Percentiles rank a stretch among this genome's conserved stretches.
Evolutionary conservation across 2,113 vertebrate species (phyloP).

Genomic region (Hemichromis elongatus): DNA sequence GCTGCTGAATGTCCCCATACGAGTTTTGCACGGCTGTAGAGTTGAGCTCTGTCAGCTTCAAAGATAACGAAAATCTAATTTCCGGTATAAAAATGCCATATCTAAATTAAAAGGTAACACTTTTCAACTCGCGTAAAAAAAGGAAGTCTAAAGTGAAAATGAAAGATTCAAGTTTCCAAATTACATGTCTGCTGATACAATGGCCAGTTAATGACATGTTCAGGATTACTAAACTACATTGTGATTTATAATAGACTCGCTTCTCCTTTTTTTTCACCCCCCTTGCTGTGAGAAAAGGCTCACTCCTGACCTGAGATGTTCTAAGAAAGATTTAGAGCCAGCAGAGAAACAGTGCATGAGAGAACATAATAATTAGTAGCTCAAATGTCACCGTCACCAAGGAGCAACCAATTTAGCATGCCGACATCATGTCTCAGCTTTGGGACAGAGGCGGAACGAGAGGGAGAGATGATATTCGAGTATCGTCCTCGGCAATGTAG

Average conservation of each 20-base stretch:
- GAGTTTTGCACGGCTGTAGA: neutral
- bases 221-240: conserved; percentile 25
- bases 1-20: neutral
- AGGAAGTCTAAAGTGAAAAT: conserved; percentile 36
- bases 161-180: conserved; percentile 23
- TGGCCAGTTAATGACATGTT: conserved; percentile 45
- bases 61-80: conserved; percentile 51
- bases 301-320: conserved; percentile 41
- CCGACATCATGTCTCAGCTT: conserved; percentile 26
- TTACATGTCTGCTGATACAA: conserved; percentile 37
- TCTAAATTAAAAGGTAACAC: conserved; percentile 39
- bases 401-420: conserved; percentile 43
- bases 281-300: neutral
- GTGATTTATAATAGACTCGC: conserved; percentile 37
- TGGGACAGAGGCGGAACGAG: neutral
- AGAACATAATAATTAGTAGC: conserved; percentile 62
- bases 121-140: neutral
- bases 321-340: conserved; percentile 33
- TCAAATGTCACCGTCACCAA: conserved; percentile 60
- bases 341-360: conserved; percentile 38
- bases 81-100: conserved; percentile 10
- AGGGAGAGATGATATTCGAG: neutral
- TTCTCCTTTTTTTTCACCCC: neutral
- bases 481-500: neutral
- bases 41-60: conserved; percentile 11